These are phyloP conservation scores for Dasyornis broadbenti DNA, from an alignment of 2,113 vertebrate species.

Conservation along the genomic window DNA sequence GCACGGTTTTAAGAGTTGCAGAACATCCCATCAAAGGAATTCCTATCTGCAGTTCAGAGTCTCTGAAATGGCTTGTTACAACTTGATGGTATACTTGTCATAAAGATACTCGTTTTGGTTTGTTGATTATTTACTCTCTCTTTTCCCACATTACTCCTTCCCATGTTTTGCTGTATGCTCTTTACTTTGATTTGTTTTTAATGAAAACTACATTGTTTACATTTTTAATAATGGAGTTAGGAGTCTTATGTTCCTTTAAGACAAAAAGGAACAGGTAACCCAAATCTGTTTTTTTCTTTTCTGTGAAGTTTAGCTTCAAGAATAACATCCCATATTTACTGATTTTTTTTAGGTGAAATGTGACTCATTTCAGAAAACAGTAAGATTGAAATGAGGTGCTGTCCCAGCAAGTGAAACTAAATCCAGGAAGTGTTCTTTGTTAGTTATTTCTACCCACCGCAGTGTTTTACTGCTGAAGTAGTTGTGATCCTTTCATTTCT, in stretches of 20 bases:
- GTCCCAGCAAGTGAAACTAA: not conserved
- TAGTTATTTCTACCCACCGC: not conserved
- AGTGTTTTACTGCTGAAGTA: not conserved
- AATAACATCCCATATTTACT: not conserved
- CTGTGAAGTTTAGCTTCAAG: not conserved
- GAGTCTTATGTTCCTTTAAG: not conserved
- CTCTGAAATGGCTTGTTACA: constrained; percentile 42
- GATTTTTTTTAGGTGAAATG: not conserved
- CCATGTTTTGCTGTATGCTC: not conserved
- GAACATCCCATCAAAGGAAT: constrained; percentile 5
- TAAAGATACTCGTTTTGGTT: constrained; percentile 51
- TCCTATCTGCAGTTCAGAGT: not conserved
- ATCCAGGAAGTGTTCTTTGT: not conserved
- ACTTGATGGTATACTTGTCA: not conserved
- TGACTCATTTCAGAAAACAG: not conserved
- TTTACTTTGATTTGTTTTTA: not conserved
- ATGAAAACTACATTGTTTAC: not conserved
- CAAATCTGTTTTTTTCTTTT: not conserved
- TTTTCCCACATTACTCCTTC: not conserved
- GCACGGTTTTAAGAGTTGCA: not conserved
- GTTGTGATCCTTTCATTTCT: not conserved
- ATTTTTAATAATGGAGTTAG: not conserved
- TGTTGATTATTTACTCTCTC: not conserved
- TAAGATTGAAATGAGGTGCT: not conserved
- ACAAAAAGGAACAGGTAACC: not conserved